A percentile compares a stretch with the other conserved stretches of the same genome.
Conservation (phyloP, 2,888 invertebrate genomes). For the Meta bourneti region DNA sequence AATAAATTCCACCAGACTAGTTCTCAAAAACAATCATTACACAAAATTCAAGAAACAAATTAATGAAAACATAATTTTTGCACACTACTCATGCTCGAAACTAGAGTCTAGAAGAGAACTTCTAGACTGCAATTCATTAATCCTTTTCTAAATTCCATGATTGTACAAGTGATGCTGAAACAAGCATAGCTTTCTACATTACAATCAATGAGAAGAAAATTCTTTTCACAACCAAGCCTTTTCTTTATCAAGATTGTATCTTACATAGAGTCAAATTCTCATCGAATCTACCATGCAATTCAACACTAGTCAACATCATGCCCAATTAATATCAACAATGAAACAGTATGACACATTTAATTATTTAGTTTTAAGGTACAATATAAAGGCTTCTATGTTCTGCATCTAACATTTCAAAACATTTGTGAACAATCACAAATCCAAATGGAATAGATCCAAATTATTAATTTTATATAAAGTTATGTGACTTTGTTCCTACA, state of each 20-base stretch:
- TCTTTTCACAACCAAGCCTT: conserved; percentile 22
- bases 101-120: conserved; percentile 14
- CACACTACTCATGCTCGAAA: conserved; percentile 41
- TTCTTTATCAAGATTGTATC: conserved; percentile 45
- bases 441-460: conserved; percentile 16
- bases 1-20: conserved; percentile 30
- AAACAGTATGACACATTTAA: conserved; percentile 44
- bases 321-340: conserved; percentile 55
- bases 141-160: conserved; percentile 39
- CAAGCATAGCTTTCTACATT: conserved; percentile 34
- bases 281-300: conserved; percentile 66
- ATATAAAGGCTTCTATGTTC: conserved; percentile 58
- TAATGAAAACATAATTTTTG: conserved; percentile 4
- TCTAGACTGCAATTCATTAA: conserved; percentile 29
- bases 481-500: conserved; percentile 20
- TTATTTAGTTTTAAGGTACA: conserved; percentile 53
- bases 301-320: conserved; percentile 59
- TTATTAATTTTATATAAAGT: conserved; percentile 12
- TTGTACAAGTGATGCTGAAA: conserved; percentile 57
- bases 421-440: conserved; percentile 4
- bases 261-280: conserved; percentile 22
- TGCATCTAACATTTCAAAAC: conserved; percentile 56
- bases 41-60: conserved; percentile 24
- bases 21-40: conserved; percentile 4
- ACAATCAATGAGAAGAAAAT: conserved; percentile 1